Evolutionary conservation across 2,888 invertebrate genomes (phyloP).

Genomic region (Steinernema scapterisci): DNA sequence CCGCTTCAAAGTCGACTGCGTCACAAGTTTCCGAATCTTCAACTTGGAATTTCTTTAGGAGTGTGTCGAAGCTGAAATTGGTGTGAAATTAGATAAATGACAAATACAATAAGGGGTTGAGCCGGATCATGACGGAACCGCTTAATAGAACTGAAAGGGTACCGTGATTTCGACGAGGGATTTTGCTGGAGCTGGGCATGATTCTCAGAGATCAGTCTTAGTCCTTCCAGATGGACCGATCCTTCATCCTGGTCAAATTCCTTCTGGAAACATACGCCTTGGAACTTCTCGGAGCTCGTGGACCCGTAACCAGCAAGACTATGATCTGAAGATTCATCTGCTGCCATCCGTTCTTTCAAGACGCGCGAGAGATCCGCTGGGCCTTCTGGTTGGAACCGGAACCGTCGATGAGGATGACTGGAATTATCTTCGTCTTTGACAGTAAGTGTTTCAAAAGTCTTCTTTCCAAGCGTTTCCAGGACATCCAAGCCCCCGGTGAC

Average conservation of each 20-base stretch:
- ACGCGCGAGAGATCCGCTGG: neutral
- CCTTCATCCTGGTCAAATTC: slow-evolving; percentile 70
- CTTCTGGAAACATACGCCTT: slow-evolving; percentile 42
- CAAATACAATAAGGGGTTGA: too few relatives aligned
- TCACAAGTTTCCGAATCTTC: slow-evolving; percentile 40
- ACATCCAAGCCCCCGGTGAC: slow-evolving; percentile 75
- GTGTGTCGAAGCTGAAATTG: neutral
- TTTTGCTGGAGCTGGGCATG: slow-evolving; percentile 74
- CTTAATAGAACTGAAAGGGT: too few relatives aligned
- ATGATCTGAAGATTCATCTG: neutral
- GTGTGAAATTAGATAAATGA: too few relatives aligned
- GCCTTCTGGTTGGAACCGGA: slow-evolving; percentile 33
- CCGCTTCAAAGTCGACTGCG: slow-evolving; percentile 42
- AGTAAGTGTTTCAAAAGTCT: slow-evolving; percentile 91
- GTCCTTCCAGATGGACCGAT: slow-evolving; percentile 84
- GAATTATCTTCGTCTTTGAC: slow-evolving; percentile 85
- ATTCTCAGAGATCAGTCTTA: slow-evolving; percentile 86
- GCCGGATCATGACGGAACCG: too few relatives aligned
- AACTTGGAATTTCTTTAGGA: neutral
- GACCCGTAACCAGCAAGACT: slow-evolving; percentile 39
- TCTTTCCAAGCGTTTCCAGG: slow-evolving; percentile 88
- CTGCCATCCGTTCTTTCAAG: neutral
- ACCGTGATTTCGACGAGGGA: neutral
- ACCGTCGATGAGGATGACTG: slow-evolving; percentile 73
- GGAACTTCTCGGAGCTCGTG: slow-evolving; percentile 35